Percentiles rank a stretch among this genome's conserved stretches.
These are phyloP conservation scores for Cantharis rustica DNA, from an alignment of 2,888 invertebrate genomes.

Conservation along the genomic window DNA sequence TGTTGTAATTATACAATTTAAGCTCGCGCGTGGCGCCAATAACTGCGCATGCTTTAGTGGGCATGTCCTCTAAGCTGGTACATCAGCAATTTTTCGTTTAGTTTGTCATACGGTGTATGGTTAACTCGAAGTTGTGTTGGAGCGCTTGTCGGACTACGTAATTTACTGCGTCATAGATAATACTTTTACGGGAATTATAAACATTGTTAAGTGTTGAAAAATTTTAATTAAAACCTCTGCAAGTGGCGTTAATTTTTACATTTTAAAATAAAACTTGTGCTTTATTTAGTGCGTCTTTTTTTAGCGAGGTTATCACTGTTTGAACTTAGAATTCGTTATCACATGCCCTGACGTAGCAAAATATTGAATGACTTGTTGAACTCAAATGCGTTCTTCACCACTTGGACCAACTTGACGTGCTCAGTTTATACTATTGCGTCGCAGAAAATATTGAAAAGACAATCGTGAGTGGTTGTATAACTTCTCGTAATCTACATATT, in stretches of 20 bases:
- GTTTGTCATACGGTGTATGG: constrained; percentile 41
- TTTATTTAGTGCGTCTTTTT: constrained; percentile 35
- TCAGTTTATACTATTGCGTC: constrained; percentile 43
- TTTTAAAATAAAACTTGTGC: constrained; percentile 1
- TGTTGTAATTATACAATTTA: constrained; percentile 52
- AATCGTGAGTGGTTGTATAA: constrained; percentile 38
- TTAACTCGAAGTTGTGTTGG: constrained; percentile 32
- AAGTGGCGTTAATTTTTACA: not conserved
- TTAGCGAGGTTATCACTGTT: constrained; percentile 39
- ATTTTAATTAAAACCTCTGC: not conserved
- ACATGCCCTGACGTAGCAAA: constrained; percentile 34
- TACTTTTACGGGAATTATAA: not conserved
- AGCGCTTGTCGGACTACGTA: constrained; percentile 11
- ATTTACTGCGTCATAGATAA: constrained; percentile 37
- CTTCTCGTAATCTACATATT: constrained; percentile 27
- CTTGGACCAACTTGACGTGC: constrained; percentile 35
- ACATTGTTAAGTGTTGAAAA: not conserved
- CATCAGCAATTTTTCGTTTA: constrained; percentile 30
- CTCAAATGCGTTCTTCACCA: constrained; percentile 36
- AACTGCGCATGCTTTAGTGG: constrained; percentile 48
- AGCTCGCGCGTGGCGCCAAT: constrained; percentile 53
- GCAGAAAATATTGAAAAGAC: constrained; percentile 43
- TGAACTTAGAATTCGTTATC: constrained; percentile 39
- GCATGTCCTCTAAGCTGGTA: constrained; percentile 45
- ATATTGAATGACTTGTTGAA: constrained; percentile 44